Conservation (phyloP, 1,140 invertebrate genomes). For the Hesperophylax magnus region DNA sequence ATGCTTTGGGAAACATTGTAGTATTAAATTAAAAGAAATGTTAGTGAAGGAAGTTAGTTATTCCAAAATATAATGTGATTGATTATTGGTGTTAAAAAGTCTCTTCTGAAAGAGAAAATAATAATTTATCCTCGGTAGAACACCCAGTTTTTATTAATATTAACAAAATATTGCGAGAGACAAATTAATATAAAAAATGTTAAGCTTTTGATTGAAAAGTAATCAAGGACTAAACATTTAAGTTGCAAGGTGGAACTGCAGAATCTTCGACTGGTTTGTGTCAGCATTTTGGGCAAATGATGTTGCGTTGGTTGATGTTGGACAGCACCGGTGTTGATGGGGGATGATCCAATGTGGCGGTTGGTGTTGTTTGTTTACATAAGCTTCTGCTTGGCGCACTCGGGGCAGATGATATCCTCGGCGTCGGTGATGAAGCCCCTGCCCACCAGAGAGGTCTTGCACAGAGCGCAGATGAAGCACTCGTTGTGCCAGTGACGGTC, state of each 20-base stretch:
- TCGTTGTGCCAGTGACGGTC: constrained; percentile 99
- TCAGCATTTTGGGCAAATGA: not conserved
- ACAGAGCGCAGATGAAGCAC: constrained; percentile 98
- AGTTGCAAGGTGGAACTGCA: not conserved
- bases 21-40: no score
- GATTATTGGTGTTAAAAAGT: no score
- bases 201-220: not conserved
- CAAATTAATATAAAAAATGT: not conserved
- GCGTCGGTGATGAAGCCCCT: constrained; percentile 99
- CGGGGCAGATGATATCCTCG: constrained; percentile 96
- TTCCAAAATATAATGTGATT: no score
- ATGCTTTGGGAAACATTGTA: no score
- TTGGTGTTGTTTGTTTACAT: constrained; percentile 75
- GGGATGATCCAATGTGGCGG: not conserved
- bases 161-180: constrained; percentile 1
- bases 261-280: not conserved
- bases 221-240: constrained; percentile 28
- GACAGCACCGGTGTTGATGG: not conserved
- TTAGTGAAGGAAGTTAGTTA: no score
- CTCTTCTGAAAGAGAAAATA: no score
- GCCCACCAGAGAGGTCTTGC: constrained; percentile 95
- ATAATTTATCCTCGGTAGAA: no score
- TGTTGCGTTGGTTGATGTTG: not conserved
- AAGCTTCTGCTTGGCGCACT: constrained; percentile 97
- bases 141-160: not conserved